These are phyloP conservation scores for Pseudomyrmex sp. DNA, from an alignment of 1,140 invertebrate genomes.

Conservation along the genomic window DNA sequence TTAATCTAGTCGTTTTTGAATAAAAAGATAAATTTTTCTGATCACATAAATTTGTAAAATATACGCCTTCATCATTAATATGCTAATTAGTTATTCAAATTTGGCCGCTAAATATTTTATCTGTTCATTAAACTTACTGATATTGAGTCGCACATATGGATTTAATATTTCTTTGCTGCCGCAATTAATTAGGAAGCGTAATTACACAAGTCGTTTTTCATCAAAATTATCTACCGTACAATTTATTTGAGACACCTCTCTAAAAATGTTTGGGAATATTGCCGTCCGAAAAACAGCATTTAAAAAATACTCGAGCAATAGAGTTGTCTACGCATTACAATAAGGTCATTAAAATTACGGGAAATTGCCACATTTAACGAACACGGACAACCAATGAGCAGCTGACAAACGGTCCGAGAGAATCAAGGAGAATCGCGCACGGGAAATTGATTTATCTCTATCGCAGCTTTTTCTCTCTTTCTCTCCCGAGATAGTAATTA, in stretches of 20 bases:
- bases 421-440: constrained; percentile 43
- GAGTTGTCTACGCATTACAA: not conserved
- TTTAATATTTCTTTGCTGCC: not conserved
- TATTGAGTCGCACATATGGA: not conserved
- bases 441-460: constrained; percentile 56
- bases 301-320: constrained; percentile 4
- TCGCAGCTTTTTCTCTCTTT: constrained; percentile 4
- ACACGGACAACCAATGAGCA: constrained; percentile 6
- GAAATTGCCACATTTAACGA: constrained; percentile 37
- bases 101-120: not conserved
- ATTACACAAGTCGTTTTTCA: not conserved
- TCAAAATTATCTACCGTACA: not conserved
- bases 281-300: too few species aligned
- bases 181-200: constrained; percentile 14
- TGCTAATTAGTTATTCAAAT: constrained; percentile 15
- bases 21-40: not conserved
- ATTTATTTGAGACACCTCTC: not conserved
- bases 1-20: not conserved
- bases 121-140: not conserved
- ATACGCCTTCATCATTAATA: constrained; percentile 27
- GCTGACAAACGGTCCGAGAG: constrained; percentile 32
- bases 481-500: constrained; percentile 32
- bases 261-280: not conserved
- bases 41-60: constrained; percentile 35
- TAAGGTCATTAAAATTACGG: not conserved